Base-by-base conservation (phyloP, 2,797 vertebrate genomes). In the Smutsia gigantea region DNA sequence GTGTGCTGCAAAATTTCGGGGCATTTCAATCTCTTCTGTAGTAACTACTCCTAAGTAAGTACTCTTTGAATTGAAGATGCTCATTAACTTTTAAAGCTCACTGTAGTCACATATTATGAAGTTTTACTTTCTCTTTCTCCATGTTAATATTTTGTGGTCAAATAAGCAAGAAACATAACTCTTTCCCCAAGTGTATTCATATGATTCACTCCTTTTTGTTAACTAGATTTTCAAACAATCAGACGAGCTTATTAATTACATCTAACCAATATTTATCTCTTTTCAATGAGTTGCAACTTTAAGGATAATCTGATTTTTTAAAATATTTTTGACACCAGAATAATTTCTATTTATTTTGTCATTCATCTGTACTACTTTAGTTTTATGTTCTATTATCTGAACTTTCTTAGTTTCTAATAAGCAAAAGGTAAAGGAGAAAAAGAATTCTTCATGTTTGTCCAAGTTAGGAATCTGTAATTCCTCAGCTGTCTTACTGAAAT, bases 321-420 rank as follows among this genome's bases (percentile, higher is more conserved):
- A 39, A 39, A 39, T 39, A 39, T 39, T 86, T 81, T 94, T 79
- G 51, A 87, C 69, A 57, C 71, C 11, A 96, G 42, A 84, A 71
- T 86, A 84, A 74, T 81, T 87, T 92, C 51, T 68, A 90, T 71
- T 81, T 85, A 87, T 88, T 93, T 95, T 31, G 75, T 86, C 53
- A 87, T 63, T 92, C 29, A 59, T 77, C n/a, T 93, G 93, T 87
- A 86, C 69, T 90, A 42, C 64, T 91, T 93, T 85, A 39, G 82
- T 85, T 93, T 94, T 85, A 31, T 7, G 37, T 74, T 81, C 23
- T 13, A 83, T 84, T 87, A 89, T 72, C 69, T 71, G 18, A 81
- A 53, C 57, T 84, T 71, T 90, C 15, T 88, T 39, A 92, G 29
- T 86, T 88, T 82, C 95, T 90, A 78, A 75, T 61, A 82, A 92